A percentile compares a stretch with the other conserved stretches of the same genome.
phyloP scores from a whole-genome alignment of 2,797 vertebrate species.

The Artibeus jamaicensis region DNA sequence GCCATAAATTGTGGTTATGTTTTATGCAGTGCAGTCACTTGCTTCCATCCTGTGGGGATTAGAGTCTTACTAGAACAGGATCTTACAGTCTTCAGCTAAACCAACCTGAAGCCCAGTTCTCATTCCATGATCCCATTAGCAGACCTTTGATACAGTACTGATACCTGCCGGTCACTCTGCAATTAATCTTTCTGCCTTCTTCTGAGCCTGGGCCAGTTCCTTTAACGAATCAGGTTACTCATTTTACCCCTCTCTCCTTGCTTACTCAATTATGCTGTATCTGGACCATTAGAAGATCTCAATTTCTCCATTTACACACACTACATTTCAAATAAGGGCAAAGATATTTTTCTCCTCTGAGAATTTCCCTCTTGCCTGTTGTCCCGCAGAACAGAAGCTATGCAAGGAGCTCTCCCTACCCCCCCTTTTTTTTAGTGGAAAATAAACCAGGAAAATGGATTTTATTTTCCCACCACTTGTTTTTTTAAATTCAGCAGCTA shows the following conservation, averaged over 20 bases:
- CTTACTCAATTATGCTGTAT: background rate
- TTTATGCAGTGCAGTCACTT: constrained; percentile 58
- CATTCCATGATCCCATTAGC: constrained; percentile 18
- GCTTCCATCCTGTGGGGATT: constrained; percentile 50
- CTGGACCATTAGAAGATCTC: constrained; percentile 12
- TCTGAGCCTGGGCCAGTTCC: background rate
- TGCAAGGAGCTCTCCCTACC: background rate
- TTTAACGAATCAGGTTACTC: background rate
- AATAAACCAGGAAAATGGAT: background rate
- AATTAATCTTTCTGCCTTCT: background rate
- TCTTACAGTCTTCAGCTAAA: constrained; percentile 27
- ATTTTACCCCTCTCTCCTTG: background rate
- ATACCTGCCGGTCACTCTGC: background rate
- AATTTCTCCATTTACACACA: background rate
- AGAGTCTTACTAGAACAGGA: background rate
- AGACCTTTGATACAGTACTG: background rate
- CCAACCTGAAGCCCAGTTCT: constrained; percentile 6
- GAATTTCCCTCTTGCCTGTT: background rate
- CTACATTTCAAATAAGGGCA: constrained; percentile 38
- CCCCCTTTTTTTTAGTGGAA: background rate
- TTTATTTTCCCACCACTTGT: background rate
- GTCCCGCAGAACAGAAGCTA: background rate
- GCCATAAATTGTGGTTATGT: constrained; percentile 62
- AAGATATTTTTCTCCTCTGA: background rate
- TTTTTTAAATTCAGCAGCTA: background rate